These are phyloP conservation scores for Drosophila melanica DNA, from an alignment of 1,140 invertebrate species.

Conservation along the genomic window DNA sequence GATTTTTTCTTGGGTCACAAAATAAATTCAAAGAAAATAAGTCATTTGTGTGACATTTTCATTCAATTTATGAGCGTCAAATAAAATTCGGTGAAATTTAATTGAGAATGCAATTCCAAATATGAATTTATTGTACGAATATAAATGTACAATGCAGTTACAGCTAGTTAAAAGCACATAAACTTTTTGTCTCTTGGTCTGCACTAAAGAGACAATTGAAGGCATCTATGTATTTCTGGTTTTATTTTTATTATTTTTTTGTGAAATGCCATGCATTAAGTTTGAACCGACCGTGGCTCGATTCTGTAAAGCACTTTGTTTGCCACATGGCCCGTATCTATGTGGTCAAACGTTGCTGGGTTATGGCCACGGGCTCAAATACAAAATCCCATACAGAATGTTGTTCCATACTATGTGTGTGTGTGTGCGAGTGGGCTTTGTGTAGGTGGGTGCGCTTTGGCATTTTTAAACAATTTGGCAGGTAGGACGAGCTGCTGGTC, in stretches of 20 bases:
- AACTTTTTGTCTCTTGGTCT: neutral
- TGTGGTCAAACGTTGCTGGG: conserved; percentile 35
- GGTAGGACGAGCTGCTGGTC: conserved; percentile 28
- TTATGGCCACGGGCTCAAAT: conserved; percentile 17
- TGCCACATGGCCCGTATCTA: conserved; percentile 12
- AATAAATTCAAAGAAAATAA: neutral
- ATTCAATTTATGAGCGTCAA: conserved; percentile 3
- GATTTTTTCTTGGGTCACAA: neutral
- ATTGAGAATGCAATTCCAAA: neutral
- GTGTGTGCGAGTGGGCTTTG: conserved; percentile 3
- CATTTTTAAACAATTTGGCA: conserved; percentile 29
- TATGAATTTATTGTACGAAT: no score
- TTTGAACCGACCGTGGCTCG: no score
- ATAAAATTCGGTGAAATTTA: neutral
- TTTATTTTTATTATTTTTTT: no score
- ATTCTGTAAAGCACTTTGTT: conserved; percentile 1
- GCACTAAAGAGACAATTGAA: neutral
- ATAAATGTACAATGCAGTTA: neutral
- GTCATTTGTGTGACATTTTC: neutral
- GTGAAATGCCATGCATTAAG: neutral
- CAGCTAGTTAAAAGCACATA: neutral
- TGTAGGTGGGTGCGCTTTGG: neutral
- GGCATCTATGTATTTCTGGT: no score
- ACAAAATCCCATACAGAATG: conserved; percentile 3
- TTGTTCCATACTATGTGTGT: neutral